phyloP scores from a whole-genome alignment of 2,113 vertebrate genomes.

The Platichthys stellatus region DNA sequence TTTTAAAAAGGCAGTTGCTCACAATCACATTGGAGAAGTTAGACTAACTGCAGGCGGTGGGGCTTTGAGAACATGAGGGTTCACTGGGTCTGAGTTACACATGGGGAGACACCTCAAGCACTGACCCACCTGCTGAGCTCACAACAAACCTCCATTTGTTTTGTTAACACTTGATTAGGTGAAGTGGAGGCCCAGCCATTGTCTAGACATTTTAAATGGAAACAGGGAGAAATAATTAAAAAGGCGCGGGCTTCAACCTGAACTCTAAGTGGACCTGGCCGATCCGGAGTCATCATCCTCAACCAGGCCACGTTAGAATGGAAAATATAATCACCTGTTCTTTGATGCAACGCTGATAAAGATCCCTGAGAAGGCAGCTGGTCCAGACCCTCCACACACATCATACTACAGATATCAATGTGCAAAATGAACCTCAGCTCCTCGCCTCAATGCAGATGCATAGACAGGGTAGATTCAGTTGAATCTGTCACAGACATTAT shows the following conservation, averaged over 20 bases:
- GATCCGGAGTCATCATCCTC: slow-evolving; percentile 18
- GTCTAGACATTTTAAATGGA: slow-evolving; percentile 16
- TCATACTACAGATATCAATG: slow-evolving; percentile 40
- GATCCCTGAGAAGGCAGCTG: slow-evolving; percentile 41
- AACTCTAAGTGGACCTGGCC: slow-evolving; percentile 12
- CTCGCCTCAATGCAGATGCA: background rate
- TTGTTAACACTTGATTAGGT: slow-evolving; percentile 18
- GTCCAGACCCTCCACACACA: slow-evolving; percentile 55
- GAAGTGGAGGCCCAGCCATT: slow-evolving; percentile 12
- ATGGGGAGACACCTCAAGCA: slow-evolving; percentile 32
- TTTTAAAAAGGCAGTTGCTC: slow-evolving; percentile 36
- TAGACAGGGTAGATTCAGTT: no score
- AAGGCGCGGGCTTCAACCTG: slow-evolving; percentile 20
- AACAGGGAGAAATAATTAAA: background rate
- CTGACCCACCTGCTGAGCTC: slow-evolving; percentile 59
- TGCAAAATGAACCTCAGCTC: slow-evolving; percentile 5
- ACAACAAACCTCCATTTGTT: slow-evolving; percentile 26
- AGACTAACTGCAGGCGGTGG: slow-evolving; percentile 50
- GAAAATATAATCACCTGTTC: slow-evolving; percentile 29
- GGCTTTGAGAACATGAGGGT: slow-evolving; percentile 28
- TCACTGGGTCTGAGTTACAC: slow-evolving; percentile 22
- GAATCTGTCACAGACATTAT: background rate
- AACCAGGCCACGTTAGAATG: background rate
- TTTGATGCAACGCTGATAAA: slow-evolving; percentile 39
- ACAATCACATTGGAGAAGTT: slow-evolving; percentile 46